Evolutionary conservation across 2,888 invertebrate genomes (phyloP).

Genomic region (Drosophila paracracens): DNA sequence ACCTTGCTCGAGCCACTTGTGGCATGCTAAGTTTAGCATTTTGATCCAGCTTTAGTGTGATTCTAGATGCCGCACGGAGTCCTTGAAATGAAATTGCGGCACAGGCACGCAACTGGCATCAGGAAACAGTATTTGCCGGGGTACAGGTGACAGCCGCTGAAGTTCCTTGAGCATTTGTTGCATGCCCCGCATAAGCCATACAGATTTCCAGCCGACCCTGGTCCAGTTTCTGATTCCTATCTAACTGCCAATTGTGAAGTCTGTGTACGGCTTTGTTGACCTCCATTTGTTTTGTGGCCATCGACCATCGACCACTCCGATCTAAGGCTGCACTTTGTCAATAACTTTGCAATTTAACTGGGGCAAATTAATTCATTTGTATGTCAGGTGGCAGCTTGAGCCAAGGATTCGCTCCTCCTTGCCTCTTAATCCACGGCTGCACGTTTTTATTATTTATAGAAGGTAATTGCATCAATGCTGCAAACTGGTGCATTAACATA

Average conservation of each 20-base stretch:
- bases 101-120: conserved; percentile 28
- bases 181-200: conserved; percentile 17
- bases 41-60: conserved; percentile 1
- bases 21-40: conserved; percentile 26
- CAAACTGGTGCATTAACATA: not conserved
- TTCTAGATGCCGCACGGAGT: conserved; percentile 5
- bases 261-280: conserved; percentile 15
- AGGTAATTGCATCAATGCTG: not conserved
- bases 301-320: conserved; percentile 35
- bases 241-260: conserved; percentile 5
- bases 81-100: conserved; percentile 38
- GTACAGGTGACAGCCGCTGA: conserved; percentile 4
- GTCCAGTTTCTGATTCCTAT: not conserved
- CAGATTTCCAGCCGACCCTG: conserved; percentile 10
- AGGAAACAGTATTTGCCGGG: conserved; percentile 9
- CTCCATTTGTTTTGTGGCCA: conserved; percentile 25
- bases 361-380: conserved; percentile 43
- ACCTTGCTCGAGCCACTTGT: conserved; percentile 59
- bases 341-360: conserved; percentile 25
- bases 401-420: conserved; percentile 17
- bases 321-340: not conserved
- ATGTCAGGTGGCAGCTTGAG: conserved; percentile 22
- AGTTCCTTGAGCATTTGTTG: conserved; percentile 21
- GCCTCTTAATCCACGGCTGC: not conserved
- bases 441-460: not conserved